Evolutionary conservation across 2,888 invertebrate species (phyloP).

Genomic region (Ochlodes sylvanus): DNA sequence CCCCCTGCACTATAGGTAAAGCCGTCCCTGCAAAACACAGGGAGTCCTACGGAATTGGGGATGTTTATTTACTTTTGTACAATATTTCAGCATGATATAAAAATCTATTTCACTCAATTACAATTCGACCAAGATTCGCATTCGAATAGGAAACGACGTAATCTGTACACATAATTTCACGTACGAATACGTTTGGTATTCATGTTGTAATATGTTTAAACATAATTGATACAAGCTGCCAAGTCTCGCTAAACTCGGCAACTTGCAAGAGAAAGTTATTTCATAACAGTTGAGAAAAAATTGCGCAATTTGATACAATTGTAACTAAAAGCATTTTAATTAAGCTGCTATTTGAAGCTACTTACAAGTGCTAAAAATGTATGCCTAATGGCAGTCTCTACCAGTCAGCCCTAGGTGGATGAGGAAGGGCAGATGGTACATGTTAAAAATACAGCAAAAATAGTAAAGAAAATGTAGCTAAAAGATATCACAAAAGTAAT

Average conservation of each 20-base stretch:
- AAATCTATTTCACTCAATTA: conserved; percentile 4
- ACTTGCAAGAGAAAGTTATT: conserved; percentile 12
- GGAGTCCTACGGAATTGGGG: too few species aligned
- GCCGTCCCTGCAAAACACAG: too few species aligned
- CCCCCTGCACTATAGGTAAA: too few species aligned
- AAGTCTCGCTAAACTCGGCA: background rate
- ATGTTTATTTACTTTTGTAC: background rate
- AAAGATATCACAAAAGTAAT: too few species aligned
- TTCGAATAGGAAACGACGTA: conserved; percentile 5
- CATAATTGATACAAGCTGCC: conserved; percentile 9
- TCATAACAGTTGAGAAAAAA: background rate
- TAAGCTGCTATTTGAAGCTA: background rate
- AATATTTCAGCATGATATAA: background rate
- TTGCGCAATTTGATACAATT: conserved; percentile 3
- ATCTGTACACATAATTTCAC: conserved; percentile 9
- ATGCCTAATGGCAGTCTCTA: too few species aligned
- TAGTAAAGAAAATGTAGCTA: too few species aligned
- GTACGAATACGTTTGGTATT: conserved; percentile 16
- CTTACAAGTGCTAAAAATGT: too few species aligned
- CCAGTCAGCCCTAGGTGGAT: too few species aligned
- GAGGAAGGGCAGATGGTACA: too few species aligned
- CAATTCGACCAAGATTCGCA: conserved; percentile 2
- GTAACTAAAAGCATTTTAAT: background rate
- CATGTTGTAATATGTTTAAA: conserved; percentile 25
- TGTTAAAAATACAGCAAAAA: too few species aligned